These are phyloP conservation scores for Caenorhabditis afra DNA, from an alignment of 2,888 invertebrate species.

Conservation along the genomic window DNA sequence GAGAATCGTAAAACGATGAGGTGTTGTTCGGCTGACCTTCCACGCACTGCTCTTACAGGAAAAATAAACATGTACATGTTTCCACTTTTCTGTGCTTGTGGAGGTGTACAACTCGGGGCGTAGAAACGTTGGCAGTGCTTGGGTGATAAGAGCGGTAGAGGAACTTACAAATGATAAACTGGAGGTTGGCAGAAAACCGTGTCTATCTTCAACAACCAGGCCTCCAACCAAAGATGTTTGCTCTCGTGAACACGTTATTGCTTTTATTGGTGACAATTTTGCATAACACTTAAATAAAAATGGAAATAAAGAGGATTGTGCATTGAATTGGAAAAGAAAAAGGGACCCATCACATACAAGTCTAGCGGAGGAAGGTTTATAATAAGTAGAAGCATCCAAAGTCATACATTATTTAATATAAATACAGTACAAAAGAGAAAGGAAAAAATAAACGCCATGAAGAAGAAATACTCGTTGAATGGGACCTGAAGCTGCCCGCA, in stretches of 20 bases:
- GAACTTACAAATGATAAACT: constrained; percentile 11
- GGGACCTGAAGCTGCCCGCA: constrained; percentile 52
- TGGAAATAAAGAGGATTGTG: constrained; percentile 11
- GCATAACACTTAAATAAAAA: constrained; percentile 16
- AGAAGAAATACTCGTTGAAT: constrained; percentile 9
- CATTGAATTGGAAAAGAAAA: constrained; percentile 20
- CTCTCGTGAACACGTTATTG: constrained; percentile 43
- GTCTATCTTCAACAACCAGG: not conserved
- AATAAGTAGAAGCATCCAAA: constrained; percentile 11
- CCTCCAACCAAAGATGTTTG: constrained; percentile 24
- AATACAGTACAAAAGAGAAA: constrained; percentile 14
- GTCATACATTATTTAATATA: constrained; percentile 7
- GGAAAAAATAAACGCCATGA: not conserved
- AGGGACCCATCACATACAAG: constrained; percentile 53
- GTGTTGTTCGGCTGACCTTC: not conserved
- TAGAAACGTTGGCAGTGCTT: not conserved
- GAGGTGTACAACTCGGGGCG: no score
- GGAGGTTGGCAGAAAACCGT: not conserved
- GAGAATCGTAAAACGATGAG: not conserved
- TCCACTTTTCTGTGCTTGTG: no score
- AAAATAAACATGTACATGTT: no score
- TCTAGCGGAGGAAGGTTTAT: constrained; percentile 23
- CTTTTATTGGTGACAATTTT: constrained; percentile 49
- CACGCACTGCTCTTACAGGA: no score
- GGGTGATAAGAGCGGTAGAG: not conserved